Evolutionary conservation across 1,140 invertebrate genomes (phyloP), one percentile per base, ranked within the genome.

Genomic region (Mylabris phalerata): DNA sequence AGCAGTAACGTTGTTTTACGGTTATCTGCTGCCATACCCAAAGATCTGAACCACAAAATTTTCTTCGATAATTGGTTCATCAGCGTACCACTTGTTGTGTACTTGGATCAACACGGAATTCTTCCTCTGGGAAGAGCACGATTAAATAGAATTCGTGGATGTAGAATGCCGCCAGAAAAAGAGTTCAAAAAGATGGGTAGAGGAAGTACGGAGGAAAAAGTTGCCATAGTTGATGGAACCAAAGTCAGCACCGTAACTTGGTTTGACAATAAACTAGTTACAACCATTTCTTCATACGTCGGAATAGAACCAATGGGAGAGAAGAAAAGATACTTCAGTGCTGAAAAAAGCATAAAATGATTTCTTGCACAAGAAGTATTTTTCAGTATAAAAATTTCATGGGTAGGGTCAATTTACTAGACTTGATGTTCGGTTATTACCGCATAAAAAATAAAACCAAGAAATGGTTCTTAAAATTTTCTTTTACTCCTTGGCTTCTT

Each of bases 91-190:
- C 60, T 75, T 39, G 25, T 66, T 59, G 60, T 67, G 11, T 69
- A 69, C 57, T 48, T 74, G 13, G 62, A 60, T 52, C 63, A 71
- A 61, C 62, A 61, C 57, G 73, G 69, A 27, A 62, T 75, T 57
- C 59, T 74, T 13, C 70, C 68, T 61, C 52, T 77, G 39, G 76
- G 71, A 65, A 77, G 71, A 56, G 67, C 76, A 26, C 66, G 71
- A 57, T 32, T 54, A 55, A 75, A 75, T 65, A 63, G 71, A 63
- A 50, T 75, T 32, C 57, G 57, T 63, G 66, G 65, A 48, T 67
- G 61, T 60, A 56, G 63, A 50, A 63, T 76, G 54, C 62, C 65
- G 56, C 55, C 57, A n/a, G 65, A 75, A 60, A 64, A 64, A 51
- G 63, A 68, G 50, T 50, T 72, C 50, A 71, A 73, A 62, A 73